A percentile compares a stretch with the other conserved stretches of the same genome.
Conservation (phyloP, 2,888 invertebrate species). For the Chymomyza caudatula region DNA sequence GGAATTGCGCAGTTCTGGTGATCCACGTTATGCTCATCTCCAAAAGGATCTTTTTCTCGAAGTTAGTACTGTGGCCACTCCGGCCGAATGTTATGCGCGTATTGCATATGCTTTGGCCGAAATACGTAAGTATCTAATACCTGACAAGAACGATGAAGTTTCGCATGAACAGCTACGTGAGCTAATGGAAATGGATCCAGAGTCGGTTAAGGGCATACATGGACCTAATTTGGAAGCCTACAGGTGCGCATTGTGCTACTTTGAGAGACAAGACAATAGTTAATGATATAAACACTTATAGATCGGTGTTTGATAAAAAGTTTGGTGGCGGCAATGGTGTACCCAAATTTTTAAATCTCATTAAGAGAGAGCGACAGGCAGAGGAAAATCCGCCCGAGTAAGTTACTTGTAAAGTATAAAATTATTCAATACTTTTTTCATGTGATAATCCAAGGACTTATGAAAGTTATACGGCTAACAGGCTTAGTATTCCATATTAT, state of each 20-base stretch:
- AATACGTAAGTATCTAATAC: conserved; percentile 72
- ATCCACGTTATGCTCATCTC: conserved; percentile 92
- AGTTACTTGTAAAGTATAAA: conserved; percentile 69
- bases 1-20: conserved; percentile 86
- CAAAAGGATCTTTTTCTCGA: conserved; percentile 93
- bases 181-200: conserved; percentile 66
- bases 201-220: conserved; percentile 62
- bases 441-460: background rate
- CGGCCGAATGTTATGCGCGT: conserved; percentile 90
- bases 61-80: conserved; percentile 90
- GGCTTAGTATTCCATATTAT: background rate
- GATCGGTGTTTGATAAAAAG: conserved; percentile 69
- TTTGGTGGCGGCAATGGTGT: conserved; percentile 46
- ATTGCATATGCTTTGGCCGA: conserved; percentile 69
- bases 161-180: conserved; percentile 68
- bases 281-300: conserved; percentile 20
- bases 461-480: background rate
- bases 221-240: conserved; percentile 62
- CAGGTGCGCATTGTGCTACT: conserved; percentile 29
- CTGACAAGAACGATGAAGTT: conserved; percentile 72
- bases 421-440: conserved; percentile 18
- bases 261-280: background rate
- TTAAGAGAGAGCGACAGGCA: conserved; percentile 48
- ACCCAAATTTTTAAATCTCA: conserved; percentile 65
- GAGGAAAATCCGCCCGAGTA: conserved; percentile 69